Evolutionary conservation across 2,113 vertebrate genomes (phyloP).

Genomic region (Eolophus roseicapilla): DNA sequence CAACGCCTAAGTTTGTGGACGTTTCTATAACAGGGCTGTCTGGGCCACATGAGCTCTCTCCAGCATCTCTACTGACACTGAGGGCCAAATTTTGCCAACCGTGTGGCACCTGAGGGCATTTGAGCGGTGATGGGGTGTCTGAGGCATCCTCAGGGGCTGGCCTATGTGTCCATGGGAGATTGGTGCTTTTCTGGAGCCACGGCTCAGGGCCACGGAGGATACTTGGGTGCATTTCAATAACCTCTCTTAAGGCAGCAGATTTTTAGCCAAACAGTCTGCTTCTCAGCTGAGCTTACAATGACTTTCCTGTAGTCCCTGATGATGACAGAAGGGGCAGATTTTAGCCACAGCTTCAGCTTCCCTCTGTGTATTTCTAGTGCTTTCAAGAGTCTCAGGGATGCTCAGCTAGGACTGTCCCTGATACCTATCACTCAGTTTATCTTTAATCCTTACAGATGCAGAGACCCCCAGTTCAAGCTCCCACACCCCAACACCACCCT

Average conservation of each 20-base stretch:
- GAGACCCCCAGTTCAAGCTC: neutral
- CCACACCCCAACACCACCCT: neutral
- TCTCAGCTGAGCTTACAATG: neutral
- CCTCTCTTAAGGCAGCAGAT: neutral
- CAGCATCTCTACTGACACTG: neutral
- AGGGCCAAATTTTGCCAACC: neutral
- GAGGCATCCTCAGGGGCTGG: neutral
- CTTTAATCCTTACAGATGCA: neutral
- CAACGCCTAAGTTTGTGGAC: neutral
- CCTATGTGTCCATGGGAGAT: neutral
- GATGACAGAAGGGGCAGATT: neutral
- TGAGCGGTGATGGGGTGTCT: neutral
- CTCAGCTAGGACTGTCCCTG: neutral
- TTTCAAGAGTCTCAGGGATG: neutral
- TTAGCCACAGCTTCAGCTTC: neutral
- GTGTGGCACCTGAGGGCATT: neutral
- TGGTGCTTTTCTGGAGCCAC: neutral
- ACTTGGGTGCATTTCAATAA: neutral
- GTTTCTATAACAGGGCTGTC: neutral
- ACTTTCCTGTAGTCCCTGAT: neutral
- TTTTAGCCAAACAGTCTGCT: neutral
- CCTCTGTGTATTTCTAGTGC: rapidly evolving
- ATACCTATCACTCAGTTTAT: neutral
- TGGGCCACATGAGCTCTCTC: neutral
- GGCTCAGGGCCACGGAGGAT: neutral